Base-by-base conservation (phyloP, 2,797 vertebrate genomes). In the Champsocephalus esox region DNA sequence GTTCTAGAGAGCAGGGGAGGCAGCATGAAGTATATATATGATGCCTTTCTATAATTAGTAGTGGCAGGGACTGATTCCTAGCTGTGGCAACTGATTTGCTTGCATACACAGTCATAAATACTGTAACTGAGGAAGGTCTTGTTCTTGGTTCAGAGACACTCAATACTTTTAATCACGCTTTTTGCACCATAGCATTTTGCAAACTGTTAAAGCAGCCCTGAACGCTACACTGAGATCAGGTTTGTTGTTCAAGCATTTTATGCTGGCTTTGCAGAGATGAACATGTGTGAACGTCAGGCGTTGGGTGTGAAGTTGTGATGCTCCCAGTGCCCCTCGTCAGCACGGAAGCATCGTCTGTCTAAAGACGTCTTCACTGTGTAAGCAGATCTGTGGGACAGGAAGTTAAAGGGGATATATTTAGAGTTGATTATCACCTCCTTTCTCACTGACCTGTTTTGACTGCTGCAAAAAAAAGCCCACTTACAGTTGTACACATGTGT, bases 391-490 rank as follows among this genome's bases (percentile, higher is more conserved):
- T 49, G 60, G 58, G 51, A 89, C 85, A 93, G 91, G 92, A 95
- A 92, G 87, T 81, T 61, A 56, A 77, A 59, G 71, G 46, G 28
- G 70, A 64, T 93, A 91, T 93, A 92, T 94, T 93, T 93, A 93
- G 87, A 78, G 56, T 74, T 75, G 86, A 93, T 90, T 89, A 92
- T 84, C 83, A 82, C 70, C 66, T 86, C 48, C 64, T 70, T 67
- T 77, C 60, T 58, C 58, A 59, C 73, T 77, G 84, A 88, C 76
- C 80, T 84, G 77, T 81, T 87, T 84, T 79, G 70, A 81, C 78
- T 78, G 62, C 55, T 79, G 34, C 63, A 48, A 73, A 72, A 77
- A 59, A 85, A 70, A 14, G 62, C 21, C 50, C 24, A 45, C 16
- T 58, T 57, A 62, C 34, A 75, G 81, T 54, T 76, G 78, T 78